Evolutionary conservation across 1,140 invertebrate species (phyloP), one percentile per base, ranked within the genome.

Genomic region (Zaprionus taronus): DNA sequence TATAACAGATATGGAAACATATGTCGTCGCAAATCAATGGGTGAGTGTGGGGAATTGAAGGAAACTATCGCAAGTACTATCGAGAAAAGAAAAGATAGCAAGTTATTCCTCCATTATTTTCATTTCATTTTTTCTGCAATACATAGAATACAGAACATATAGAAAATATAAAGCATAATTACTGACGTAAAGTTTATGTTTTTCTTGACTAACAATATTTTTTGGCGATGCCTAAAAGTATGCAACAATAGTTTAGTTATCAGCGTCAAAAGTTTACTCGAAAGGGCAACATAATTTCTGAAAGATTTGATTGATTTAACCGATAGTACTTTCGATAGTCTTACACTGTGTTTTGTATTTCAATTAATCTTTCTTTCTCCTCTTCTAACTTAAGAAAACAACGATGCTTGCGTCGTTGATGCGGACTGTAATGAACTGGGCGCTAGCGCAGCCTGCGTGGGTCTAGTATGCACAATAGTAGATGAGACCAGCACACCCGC

Each of bases 11-110:
- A 87, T 91, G 91, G 91, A 77, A 93, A 93, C 75, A 91, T 93
- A 70, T 93, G 92, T 49, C 91, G 92, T 64, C 89, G 91, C 68
- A 92, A 91, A 91, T 93, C 92, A 87, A 93, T 93, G 91, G 89
- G 92, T 93, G 62, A 73, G 44, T 78, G 1, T 31, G 12, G 4
- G 20, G 3, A 11, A 34, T 34, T 34, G 6, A 12, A 5, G 38
- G 12, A 24, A 17, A n/a, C 11, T 41, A 34, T 11, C 9, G 14
- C 4, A 34, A 28, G 15, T 24, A 58, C 7, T 58, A 22, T 36
- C 31, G 17, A 14, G 5, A n/a, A 60, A 41, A 26, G 28, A 9
- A 9, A 31, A 31, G 6, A 34, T 31, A 3, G 31, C 9, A 3
- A 34, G 9, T 11, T 34, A 34, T 34, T 11, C 31, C 0, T 11